These are phyloP conservation scores for Paracanthobrama guichenoti DNA, from an alignment of 2,113 vertebrate species.

Conservation along the genomic window DNA sequence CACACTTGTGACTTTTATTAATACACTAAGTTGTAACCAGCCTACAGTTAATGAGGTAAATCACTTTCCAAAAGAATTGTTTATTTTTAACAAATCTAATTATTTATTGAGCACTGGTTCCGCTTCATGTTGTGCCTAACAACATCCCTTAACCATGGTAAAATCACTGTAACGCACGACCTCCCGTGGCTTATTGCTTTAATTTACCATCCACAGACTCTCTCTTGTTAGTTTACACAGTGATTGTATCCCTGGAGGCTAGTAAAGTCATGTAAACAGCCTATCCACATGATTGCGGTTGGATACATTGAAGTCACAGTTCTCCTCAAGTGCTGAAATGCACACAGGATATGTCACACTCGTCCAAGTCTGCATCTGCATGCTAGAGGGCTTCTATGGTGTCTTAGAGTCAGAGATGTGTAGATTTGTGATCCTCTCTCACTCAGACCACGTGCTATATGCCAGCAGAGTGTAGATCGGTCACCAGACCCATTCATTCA, in stretches of 20 bases:
- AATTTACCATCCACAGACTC: slow-evolving; percentile 24
- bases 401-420: slow-evolving; percentile 43
- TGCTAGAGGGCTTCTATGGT: slow-evolving; percentile 29
- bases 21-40: neutral
- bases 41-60: neutral
- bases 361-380: slow-evolving; percentile 35
- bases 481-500: slow-evolving; percentile 79
- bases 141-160: neutral
- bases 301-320: slow-evolving; percentile 38
- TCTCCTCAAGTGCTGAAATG: slow-evolving; percentile 1
- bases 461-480: slow-evolving; percentile 73
- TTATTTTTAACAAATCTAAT: neutral
- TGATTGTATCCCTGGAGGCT: slow-evolving; percentile 30
- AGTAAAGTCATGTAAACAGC: slow-evolving; percentile 34
- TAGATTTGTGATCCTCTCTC: slow-evolving; percentile 31
- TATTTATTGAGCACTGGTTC: neutral
- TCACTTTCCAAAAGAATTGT: neutral
- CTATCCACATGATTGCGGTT: slow-evolving; percentile 36
- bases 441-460: slow-evolving; percentile 70
- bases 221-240: slow-evolving; percentile 27
- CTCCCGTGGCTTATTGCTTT: slow-evolving; percentile 12
- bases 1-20: neutral
- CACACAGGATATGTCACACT: slow-evolving; percentile 4
- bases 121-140: neutral
- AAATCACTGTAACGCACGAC: neutral